Evolutionary conservation across 2,113 vertebrate species (phyloP).

Genomic region (Alethe castanea): DNA sequence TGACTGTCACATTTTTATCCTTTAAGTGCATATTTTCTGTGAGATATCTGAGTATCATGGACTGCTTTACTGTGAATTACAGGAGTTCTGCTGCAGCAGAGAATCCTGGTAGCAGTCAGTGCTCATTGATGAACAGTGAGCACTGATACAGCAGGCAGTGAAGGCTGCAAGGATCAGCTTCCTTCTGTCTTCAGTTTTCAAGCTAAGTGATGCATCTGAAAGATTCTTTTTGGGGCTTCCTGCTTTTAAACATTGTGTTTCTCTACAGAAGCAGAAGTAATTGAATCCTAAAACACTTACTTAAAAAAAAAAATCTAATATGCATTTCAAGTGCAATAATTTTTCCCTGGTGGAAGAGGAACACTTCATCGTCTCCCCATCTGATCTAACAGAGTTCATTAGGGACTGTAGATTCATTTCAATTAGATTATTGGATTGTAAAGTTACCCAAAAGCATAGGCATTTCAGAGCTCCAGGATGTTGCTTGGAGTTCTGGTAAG

Average conservation of each 20-base stretch:
- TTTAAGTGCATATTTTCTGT: neutral
- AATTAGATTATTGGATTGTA: conserved; percentile 9
- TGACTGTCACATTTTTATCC: neutral
- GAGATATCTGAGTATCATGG: neutral
- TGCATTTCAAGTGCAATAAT: neutral
- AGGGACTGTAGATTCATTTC: conserved; percentile 17
- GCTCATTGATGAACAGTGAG: neutral
- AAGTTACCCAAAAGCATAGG: neutral
- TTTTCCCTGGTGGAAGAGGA: conserved; percentile 49
- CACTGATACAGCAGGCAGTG: neutral
- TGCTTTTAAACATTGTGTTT: conserved; percentile 32
- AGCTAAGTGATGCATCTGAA: conserved; percentile 9
- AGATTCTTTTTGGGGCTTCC: neutral
- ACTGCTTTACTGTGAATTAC: neutral
- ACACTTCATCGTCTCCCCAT: conserved; percentile 26
- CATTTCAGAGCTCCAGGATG: neutral
- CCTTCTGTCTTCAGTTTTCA: conserved; percentile 1
- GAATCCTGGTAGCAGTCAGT: neutral
- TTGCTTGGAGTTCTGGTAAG: neutral
- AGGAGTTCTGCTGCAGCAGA: neutral
- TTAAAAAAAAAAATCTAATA: neutral
- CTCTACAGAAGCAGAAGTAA: conserved; percentile 19
- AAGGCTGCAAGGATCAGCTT: conserved; percentile 16
- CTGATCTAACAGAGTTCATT: conserved; percentile 46
- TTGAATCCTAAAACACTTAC: conserved; percentile 37